A percentile compares a stretch with the other conserved stretches of the same genome.
These are phyloP conservation scores for Fragum fragum DNA, from an alignment of 2,888 invertebrate species.

Conservation along the genomic window DNA sequence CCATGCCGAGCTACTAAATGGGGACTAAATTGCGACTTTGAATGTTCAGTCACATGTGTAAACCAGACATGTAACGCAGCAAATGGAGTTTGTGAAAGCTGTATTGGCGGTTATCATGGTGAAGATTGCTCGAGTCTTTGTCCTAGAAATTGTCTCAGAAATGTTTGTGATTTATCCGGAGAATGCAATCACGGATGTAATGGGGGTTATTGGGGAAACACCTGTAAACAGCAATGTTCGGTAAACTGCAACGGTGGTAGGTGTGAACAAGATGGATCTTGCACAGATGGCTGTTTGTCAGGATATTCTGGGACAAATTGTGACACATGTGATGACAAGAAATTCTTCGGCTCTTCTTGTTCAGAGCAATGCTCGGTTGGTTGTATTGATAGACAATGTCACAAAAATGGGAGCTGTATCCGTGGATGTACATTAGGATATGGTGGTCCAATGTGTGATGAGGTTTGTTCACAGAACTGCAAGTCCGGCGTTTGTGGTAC, in stretches of 20 bases:
- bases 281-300: too few species aligned
- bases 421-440: too few species aligned
- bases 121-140: too few species aligned
- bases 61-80: neutral
- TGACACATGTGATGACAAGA: neutral
- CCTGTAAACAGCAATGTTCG: too few species aligned
- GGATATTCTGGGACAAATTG: too few species aligned
- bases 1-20: neutral
- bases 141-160: too few species aligned
- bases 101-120: neutral
- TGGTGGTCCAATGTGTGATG: too few species aligned
- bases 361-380: neutral
- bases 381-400: neutral
- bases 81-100: neutral
- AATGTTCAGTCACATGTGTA: neutral
- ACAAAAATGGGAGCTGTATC: neutral
- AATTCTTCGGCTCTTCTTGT: neutral
- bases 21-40: neutral
- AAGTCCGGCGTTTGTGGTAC: neutral
- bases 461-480: neutral
- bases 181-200: too few species aligned
- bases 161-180: too few species aligned
- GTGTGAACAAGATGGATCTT: too few species aligned
- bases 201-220: too few species aligned
- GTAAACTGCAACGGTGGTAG: too few species aligned